A percentile compares a stretch with the other conserved stretches of the same genome.
Evolutionary conservation across 1,140 invertebrate genomes (phyloP).

Genomic region (Drosophila obscura): DNA sequence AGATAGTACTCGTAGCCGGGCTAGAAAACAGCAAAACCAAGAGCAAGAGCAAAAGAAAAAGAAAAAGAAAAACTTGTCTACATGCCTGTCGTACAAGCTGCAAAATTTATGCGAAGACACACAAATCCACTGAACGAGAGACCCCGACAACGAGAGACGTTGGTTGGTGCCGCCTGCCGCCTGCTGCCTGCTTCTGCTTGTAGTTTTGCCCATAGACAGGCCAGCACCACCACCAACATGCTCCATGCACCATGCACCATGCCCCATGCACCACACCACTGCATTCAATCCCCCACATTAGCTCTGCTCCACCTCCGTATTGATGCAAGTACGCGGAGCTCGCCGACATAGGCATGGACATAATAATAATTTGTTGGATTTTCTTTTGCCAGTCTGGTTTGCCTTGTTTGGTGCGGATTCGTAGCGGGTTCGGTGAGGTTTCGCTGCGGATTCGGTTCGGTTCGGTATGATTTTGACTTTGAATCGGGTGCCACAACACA

Average conservation of each 20-base stretch:
- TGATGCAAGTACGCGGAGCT: slow-evolving; percentile 10
- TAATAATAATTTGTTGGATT: slow-evolving; percentile 61
- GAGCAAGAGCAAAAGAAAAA: slow-evolving; percentile 3
- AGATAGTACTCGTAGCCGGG: slow-evolving; percentile 27
- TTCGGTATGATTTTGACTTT: slow-evolving; percentile 46
- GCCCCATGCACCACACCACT: neutral
- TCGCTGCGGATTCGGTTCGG: slow-evolving; percentile 27
- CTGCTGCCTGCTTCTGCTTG: slow-evolving; percentile 11
- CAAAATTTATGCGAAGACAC: slow-evolving; percentile 83
- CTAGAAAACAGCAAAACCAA: slow-evolving; percentile 20
- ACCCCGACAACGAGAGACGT: slow-evolving; percentile 60
- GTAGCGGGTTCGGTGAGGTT: slow-evolving; percentile 4
- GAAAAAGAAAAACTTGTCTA: slow-evolving; percentile 72
- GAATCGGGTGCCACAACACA: slow-evolving; percentile 24
- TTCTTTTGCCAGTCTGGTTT: slow-evolving; percentile 67
- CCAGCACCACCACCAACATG: slow-evolving; percentile 5
- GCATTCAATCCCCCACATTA: neutral
- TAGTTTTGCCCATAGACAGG: slow-evolving; percentile 38
- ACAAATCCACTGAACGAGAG: slow-evolving; percentile 83
- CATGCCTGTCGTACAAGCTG: slow-evolving; percentile 76
- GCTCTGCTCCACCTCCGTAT: slow-evolving; percentile 6
- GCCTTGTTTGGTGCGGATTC: slow-evolving; percentile 62
- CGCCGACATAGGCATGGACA: slow-evolving; percentile 20
- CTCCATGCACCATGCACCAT: neutral
- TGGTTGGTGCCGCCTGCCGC: slow-evolving; percentile 24